Base-by-base conservation (phyloP, 2,888 invertebrate genomes). In the Drosophila recens region DNA sequence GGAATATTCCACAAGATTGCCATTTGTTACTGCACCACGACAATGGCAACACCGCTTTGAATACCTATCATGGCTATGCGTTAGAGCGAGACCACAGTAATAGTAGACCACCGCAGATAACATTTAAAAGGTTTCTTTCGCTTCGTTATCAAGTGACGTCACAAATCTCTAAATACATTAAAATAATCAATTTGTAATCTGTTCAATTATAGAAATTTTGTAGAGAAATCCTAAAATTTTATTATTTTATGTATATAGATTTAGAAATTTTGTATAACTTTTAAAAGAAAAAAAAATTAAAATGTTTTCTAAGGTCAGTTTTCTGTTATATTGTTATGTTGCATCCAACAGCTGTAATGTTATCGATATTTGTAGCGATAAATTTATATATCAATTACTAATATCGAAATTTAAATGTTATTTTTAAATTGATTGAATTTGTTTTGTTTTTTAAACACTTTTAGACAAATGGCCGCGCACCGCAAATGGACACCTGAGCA, bases 401-500 rank as follows among this genome's bases (percentile, higher is more conserved):
- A n/a, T 42, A 51, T 51, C 30, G 51, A 52, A 43, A 17, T 52
- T 42, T 4, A n/a, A 61, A 20, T 33, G 4, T 0, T 3, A 23
- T 13, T 8, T 13, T 45, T 23, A 23, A 23, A 38, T 17, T 1
- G 15, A 20, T 23, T 13, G 38, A 20, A 17, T 17, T 42, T 40
- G n/a, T 42, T 36, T 17, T 4, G n/a, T 17, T 10, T 56, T 13
- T n/a, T 4, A 23, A 8, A n/a, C 13, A 27, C 13, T 40, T 27
- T 9, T 30, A 79, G 80, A 97, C 89, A 97, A 97, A 93, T 99
- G 99, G 99, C 98, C 98, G 15, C 96, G 96, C 93, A 99, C 99
- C n/a, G 95, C 97, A 17, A 97, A 97, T 58, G 99, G 99, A 10
- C 94, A 98, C 81, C 97, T 98, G 4, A 98, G 98, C 91, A 99